A percentile compares a stretch with the other conserved stretches of the same genome.
These are phyloP conservation scores for Morus bassanus DNA, from an alignment of 2,797 vertebrate species.

Conservation along the genomic window DNA sequence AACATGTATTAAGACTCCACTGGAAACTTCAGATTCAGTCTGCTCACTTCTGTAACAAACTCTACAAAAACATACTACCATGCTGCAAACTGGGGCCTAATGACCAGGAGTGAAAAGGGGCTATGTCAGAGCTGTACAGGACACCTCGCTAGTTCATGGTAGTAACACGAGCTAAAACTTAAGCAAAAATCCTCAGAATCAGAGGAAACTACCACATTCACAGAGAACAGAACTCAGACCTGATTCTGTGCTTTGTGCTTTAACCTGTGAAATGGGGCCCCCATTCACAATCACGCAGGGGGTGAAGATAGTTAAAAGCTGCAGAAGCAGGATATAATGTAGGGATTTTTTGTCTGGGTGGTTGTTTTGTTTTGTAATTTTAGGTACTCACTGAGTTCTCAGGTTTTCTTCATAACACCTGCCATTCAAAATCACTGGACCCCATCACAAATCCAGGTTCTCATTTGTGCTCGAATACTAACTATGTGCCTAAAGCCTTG, in stretches of 20 bases:
- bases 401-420: not conserved
- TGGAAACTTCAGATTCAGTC: not conserved
- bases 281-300: not conserved
- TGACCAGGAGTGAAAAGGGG: not conserved
- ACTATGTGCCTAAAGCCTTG: not conserved
- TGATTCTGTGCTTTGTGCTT: not conserved
- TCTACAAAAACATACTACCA: fast-evolving
- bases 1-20: not conserved
- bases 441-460: not conserved
- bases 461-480: not conserved
- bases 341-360: not conserved
- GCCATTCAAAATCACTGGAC: not conserved
- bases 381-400: not conserved
- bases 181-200: not conserved
- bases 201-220: not conserved
- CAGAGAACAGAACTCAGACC: not conserved
- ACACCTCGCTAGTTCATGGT: fast-evolving
- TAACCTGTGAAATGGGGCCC: not conserved
- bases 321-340: fast-evolving
- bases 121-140: not conserved
- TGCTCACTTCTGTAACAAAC: not conserved
- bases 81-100: not conserved
- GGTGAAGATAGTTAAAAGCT: not conserved
- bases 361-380: not conserved
- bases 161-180: not conserved